Conservation (phyloP, 2,113 vertebrate species). For the Perognathus longimembris region DNA sequence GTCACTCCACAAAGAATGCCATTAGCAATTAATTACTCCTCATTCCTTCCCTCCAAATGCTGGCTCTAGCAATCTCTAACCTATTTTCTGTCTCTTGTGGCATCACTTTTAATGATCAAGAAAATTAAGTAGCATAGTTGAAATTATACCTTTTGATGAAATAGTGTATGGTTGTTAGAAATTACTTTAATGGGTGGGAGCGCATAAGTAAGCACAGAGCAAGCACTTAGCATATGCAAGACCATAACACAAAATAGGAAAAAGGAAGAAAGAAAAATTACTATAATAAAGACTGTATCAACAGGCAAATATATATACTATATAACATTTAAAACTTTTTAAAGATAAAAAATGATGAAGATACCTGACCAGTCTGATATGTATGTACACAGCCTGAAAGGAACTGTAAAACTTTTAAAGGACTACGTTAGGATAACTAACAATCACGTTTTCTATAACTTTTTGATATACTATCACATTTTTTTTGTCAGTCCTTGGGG, state of each 20-base stretch:
- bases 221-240: not conserved
- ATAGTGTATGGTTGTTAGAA: not conserved
- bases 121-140: not conserved
- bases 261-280: not conserved
- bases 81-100: not conserved
- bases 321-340: not conserved
- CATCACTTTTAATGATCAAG: not conserved
- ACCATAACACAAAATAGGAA: not conserved
- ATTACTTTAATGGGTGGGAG: not conserved
- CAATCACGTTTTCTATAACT: not conserved
- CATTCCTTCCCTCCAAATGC: not conserved
- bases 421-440: not conserved
- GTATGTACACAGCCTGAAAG: not conserved
- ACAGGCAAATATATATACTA: not conserved
- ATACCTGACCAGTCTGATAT: not conserved
- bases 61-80: not conserved
- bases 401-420: not conserved
- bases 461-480: conserved; percentile 32
- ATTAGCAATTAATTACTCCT: not conserved
- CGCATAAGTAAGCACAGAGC: not conserved
- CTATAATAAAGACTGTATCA: not conserved
- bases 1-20: not conserved
- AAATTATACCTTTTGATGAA: not conserved
- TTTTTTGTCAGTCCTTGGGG: too few species aligned
- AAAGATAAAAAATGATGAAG: not conserved